Evolutionary conservation across 2,888 invertebrate genomes (phyloP).

Genomic region (Nudaria mundana): DNA sequence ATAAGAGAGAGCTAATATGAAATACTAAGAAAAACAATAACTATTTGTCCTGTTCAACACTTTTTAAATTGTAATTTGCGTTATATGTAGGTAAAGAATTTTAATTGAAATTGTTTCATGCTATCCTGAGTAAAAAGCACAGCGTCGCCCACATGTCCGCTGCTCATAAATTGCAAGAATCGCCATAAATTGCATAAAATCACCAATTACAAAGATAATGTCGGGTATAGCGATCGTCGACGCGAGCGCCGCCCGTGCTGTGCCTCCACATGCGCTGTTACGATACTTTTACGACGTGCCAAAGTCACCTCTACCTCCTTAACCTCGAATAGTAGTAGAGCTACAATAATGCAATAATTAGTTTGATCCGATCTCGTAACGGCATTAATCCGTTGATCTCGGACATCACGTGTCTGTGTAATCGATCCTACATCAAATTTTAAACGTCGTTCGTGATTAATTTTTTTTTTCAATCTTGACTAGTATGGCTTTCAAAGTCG

Average conservation of each 20-base stretch:
- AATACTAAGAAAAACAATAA: too few species aligned
- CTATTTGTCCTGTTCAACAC: too few species aligned
- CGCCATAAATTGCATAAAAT: conserved; percentile 78
- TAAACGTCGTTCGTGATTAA: conserved; percentile 28
- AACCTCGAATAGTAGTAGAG: conserved; percentile 43
- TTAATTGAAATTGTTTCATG: conserved; percentile 70
- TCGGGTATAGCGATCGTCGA: conserved; percentile 48
- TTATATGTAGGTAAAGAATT: conserved; percentile 70
- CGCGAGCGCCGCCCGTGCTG: conserved; percentile 32
- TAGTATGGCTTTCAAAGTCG: neutral
- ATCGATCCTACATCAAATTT: conserved; percentile 36
- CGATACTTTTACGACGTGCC: conserved; percentile 47
- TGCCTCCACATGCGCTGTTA: conserved; percentile 31
- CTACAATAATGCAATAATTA: conserved; percentile 40
- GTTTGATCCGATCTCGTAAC: conserved; percentile 39
- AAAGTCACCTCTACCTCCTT: conserved; percentile 54
- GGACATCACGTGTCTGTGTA: conserved; percentile 43
- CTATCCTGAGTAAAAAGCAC: conserved; percentile 44
- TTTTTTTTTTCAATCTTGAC: conserved; percentile 13
- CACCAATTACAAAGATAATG: conserved; percentile 74
- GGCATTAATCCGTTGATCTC: conserved; percentile 42
- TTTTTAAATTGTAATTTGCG: conserved; percentile 74
- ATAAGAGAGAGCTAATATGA: too few species aligned
- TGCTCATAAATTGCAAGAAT: conserved; percentile 75
- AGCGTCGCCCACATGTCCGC: conserved; percentile 72